Percentiles rank a stretch among this genome's conserved stretches.
phyloP scores from a whole-genome alignment of 2,113 vertebrate genomes.

The Gnathonemus longibarbis region DNA sequence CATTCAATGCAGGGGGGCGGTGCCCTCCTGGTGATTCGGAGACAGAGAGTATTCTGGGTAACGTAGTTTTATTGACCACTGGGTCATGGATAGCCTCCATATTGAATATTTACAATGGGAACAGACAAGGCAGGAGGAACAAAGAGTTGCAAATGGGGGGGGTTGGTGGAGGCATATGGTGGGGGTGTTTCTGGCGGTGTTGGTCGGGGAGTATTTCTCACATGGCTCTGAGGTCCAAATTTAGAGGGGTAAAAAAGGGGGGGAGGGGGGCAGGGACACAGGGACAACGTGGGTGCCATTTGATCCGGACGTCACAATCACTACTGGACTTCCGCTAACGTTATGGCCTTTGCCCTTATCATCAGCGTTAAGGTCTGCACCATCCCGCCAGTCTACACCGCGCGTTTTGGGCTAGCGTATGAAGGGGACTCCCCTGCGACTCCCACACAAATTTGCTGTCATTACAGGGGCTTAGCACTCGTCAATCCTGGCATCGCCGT shows the following conservation, averaged over 20 bases:
- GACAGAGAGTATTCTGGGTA: slow-evolving; percentile 46
- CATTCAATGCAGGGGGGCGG: slow-evolving; percentile 50
- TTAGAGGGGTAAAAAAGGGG: not conserved
- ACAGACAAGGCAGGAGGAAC: slow-evolving; percentile 38
- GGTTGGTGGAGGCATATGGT: slow-evolving; percentile 26
- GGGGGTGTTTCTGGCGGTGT: not conserved
- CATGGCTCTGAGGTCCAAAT: slow-evolving; percentile 12
- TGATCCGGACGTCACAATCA: slow-evolving; percentile 30
- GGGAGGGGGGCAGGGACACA: slow-evolving; percentile 15
- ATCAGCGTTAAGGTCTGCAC: not conserved
- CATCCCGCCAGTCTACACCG: not conserved
- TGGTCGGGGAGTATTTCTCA: not conserved
- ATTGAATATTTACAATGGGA: slow-evolving; percentile 65
- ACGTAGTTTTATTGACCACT: slow-evolving; percentile 34
- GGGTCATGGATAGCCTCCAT: slow-evolving; percentile 40
- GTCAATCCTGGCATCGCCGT: not conserved
- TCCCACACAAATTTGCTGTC: not conserved
- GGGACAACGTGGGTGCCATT: slow-evolving; percentile 41
- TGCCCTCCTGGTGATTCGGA: slow-evolving; percentile 47
- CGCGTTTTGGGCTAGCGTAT: not conserved
- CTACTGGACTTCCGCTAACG: not conserved
- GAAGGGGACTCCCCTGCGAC: not conserved
- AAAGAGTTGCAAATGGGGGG: slow-evolving; percentile 30
- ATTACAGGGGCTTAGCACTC: not conserved
- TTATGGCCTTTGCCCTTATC: not conserved